phyloP scores from a whole-genome alignment of 2,888 invertebrate species.

The Ectemnius cavifrons region DNA sequence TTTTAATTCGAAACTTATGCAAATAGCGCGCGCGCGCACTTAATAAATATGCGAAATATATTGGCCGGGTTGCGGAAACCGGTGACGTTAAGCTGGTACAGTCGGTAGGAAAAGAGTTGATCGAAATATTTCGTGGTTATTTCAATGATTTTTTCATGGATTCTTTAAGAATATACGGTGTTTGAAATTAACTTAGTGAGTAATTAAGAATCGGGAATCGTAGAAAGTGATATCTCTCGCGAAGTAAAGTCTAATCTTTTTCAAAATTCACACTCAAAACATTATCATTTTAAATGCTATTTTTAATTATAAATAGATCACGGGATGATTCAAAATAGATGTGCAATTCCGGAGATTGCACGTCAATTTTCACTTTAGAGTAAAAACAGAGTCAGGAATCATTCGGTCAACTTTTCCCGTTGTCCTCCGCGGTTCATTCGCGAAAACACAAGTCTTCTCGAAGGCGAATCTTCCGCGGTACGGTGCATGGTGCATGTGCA shows the following conservation, averaged over 20 bases:
- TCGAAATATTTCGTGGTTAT: not conserved
- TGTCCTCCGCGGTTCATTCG: not conserved
- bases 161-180: not conserved
- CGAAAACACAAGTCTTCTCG: conserved; percentile 11
- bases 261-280: too few relatives aligned
- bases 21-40: conserved; percentile 26
- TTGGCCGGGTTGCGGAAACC: not conserved
- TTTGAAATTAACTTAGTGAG: too few relatives aligned
- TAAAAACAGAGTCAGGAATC: too few relatives aligned
- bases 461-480: conserved; percentile 31
- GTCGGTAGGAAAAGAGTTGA: conserved; percentile 1
- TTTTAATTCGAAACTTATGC: conserved; percentile 46
- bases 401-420: not conserved
- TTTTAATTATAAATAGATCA: too few relatives aligned
- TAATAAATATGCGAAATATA: conserved; percentile 31
- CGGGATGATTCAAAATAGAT: too few relatives aligned
- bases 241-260: too few relatives aligned
- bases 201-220: too few relatives aligned
- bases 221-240: too few relatives aligned
- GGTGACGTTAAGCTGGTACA: conserved; percentile 17
- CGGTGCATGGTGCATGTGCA: conserved; percentile 32
- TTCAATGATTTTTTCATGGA: too few relatives aligned
- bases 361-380: too few relatives aligned
- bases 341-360: too few relatives aligned
- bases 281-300: too few relatives aligned